Conservation (phyloP, 2,888 invertebrate species). For the Lycophotia porphyrea region DNA sequence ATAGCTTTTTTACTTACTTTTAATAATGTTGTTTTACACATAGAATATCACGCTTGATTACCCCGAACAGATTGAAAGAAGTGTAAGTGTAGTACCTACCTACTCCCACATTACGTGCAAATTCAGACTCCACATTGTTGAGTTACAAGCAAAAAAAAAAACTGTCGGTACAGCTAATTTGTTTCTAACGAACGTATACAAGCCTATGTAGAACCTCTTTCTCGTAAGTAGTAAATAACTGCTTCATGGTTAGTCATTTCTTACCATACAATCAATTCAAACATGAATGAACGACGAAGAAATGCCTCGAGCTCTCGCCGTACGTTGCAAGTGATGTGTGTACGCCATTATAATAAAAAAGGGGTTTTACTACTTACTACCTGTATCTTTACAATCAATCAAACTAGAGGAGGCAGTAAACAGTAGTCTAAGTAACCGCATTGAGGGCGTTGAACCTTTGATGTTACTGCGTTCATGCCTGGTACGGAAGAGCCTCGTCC, state of each 20-base stretch:
- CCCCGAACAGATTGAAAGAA: background rate
- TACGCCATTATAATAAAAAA: conserved; percentile 42
- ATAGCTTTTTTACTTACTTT: background rate
- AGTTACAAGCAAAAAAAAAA: background rate
- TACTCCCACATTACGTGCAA: background rate
- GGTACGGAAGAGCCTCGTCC: conserved; percentile 37
- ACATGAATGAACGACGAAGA: conserved; percentile 46
- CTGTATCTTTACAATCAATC: conserved; percentile 37
- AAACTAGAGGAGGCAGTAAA: conserved; percentile 33
- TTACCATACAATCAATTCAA: conserved; percentile 3
- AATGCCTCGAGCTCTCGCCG: conserved; percentile 28
- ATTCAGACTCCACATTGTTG: background rate
- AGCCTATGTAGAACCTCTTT: background rate
- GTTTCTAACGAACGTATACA: conserved; percentile 12
- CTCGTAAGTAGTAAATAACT: conserved; percentile 28
- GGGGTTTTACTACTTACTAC: conserved; percentile 20
- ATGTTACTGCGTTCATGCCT: conserved; percentile 53
- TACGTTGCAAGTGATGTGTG: conserved; percentile 24
- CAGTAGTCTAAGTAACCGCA: conserved; percentile 23
- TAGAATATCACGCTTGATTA: background rate
- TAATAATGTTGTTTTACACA: background rate
- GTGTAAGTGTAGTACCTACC: background rate
- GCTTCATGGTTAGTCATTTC: conserved; percentile 35
- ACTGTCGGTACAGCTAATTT: background rate
- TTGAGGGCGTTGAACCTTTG: conserved; percentile 72